phyloP scores from a whole-genome alignment of 1,140 invertebrate genomes.

The Calephelis virginiensis region DNA sequence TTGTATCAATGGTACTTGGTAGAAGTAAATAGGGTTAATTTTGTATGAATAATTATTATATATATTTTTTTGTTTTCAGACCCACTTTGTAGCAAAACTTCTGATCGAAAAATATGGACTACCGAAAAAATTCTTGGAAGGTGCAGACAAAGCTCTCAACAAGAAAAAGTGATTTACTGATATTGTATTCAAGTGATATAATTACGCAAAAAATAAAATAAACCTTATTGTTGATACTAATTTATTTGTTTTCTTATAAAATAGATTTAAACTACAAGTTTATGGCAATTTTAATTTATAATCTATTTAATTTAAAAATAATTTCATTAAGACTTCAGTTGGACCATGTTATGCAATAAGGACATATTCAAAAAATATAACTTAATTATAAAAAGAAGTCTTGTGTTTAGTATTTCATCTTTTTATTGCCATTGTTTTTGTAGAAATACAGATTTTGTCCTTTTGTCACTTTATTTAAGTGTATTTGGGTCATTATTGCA shows the following conservation, averaged over 20 bases:
- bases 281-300: not conserved
- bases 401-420: too few relatives aligned
- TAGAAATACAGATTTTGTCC: too few relatives aligned
- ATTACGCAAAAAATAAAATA: slow-evolving; percentile 19
- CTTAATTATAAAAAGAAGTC: not conserved
- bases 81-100: slow-evolving; percentile 69
- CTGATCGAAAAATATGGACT: slow-evolving; percentile 74
- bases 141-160: slow-evolving; percentile 72
- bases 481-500: too few relatives aligned
- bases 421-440: too few relatives aligned
- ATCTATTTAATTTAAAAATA: not conserved
- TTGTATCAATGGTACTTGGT: too few relatives aligned
- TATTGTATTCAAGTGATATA: slow-evolving; percentile 17
- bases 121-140: slow-evolving; percentile 75
- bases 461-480: too few relatives aligned
- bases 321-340: not conserved
- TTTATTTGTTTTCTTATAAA: slow-evolving; percentile 13
- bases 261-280: slow-evolving; percentile 15
- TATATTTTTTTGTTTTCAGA: slow-evolving; percentile 45
- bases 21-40: too few relatives aligned
- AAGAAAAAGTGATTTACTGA: slow-evolving; percentile 62
- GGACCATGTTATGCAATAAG: not conserved
- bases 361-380: not conserved
- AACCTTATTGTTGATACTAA: slow-evolving; percentile 19
- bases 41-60: too few relatives aligned